A percentile compares a stretch with the other conserved stretches of the same genome.
These are phyloP conservation scores for Dione juno DNA, from an alignment of 2,888 invertebrate species.

Conservation along the genomic window DNA sequence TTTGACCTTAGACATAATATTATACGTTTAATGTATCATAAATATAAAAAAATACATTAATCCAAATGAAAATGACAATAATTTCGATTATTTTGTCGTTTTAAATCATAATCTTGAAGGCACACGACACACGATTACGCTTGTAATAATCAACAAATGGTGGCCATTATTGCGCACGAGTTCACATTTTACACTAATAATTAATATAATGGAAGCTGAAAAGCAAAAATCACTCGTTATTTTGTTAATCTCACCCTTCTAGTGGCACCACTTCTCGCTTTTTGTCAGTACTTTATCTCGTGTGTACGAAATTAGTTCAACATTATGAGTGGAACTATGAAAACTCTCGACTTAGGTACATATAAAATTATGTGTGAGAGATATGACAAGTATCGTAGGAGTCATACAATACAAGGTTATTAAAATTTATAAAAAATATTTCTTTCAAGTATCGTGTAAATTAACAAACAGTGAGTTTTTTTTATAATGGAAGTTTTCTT, in stretches of 20 bases:
- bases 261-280: constrained; percentile 60
- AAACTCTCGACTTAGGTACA: constrained; percentile 49
- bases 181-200: constrained; percentile 37
- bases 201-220: constrained; percentile 23
- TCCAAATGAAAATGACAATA: too few relatives aligned
- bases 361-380: not conserved
- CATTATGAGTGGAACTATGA: constrained; percentile 52
- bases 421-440: too few relatives aligned
- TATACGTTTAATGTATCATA: too few relatives aligned
- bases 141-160: constrained; percentile 43
- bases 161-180: constrained; percentile 46
- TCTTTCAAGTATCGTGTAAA: too few relatives aligned
- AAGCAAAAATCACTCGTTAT: constrained; percentile 39
- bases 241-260: constrained; percentile 49
- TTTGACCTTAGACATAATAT: too few relatives aligned
- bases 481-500: too few relatives aligned
- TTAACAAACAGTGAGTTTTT: too few relatives aligned
- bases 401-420: too few relatives aligned
- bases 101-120: too few relatives aligned
- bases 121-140: constrained; percentile 20
- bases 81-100: too few relatives aligned
- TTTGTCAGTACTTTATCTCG: constrained; percentile 58
- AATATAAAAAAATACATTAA: too few relatives aligned
- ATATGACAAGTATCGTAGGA: not conserved
- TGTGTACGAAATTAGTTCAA: constrained; percentile 70